Conservation (phyloP, 2,888 invertebrate genomes). For the Sericinus montela region DNA sequence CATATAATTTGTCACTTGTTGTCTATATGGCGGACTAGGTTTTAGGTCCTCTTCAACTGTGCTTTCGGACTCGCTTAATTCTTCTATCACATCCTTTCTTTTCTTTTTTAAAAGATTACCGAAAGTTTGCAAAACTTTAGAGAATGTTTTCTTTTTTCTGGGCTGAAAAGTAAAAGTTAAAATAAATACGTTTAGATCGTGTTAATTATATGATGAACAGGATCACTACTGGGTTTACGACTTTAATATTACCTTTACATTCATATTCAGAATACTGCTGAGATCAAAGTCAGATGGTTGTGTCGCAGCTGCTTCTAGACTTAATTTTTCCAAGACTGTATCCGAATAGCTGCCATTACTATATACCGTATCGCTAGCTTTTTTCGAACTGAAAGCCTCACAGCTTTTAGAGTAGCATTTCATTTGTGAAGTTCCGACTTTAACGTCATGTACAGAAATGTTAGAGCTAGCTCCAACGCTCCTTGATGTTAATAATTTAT, state of each 20-base stretch:
- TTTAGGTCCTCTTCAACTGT: conserved; percentile 38
- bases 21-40: conserved; percentile 40
- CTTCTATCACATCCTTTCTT: conserved; percentile 49
- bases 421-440: conserved; percentile 51
- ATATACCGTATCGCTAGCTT: conserved; percentile 36
- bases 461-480: conserved; percentile 48
- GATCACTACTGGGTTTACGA: too few species aligned
- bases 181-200: too few species aligned
- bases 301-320: conserved; percentile 40
- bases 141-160: conserved; percentile 40
- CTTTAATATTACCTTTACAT: conserved; percentile 43
- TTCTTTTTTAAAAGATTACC: conserved; percentile 49
- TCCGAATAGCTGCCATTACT: conserved; percentile 56
- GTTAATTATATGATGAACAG: too few species aligned
- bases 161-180: conserved; percentile 36
- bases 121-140: conserved; percentile 45
- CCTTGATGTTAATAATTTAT: conserved; percentile 39
- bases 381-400: conserved; percentile 55
- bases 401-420: conserved; percentile 64
- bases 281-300: conserved; percentile 43
- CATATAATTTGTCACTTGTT: conserved; percentile 51
- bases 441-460: conserved; percentile 46
- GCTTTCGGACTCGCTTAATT: conserved; percentile 51
- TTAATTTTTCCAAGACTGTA: conserved; percentile 53
- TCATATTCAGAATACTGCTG: conserved; percentile 27